phyloP scores from a whole-genome alignment of 35 echinoderm and acorn worm genomes.

The Apostichopus californicus region DNA sequence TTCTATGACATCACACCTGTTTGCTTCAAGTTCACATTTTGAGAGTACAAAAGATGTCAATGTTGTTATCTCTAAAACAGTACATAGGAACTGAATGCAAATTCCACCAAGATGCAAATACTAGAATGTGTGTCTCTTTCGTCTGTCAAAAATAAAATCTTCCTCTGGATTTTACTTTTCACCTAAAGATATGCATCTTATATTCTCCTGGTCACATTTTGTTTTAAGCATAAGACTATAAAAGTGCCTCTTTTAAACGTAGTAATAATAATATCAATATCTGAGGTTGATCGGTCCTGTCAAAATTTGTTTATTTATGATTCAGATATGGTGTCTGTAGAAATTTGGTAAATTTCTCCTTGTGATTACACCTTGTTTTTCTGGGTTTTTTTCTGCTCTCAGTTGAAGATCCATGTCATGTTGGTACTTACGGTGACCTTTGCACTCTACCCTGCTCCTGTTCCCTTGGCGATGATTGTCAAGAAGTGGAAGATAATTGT shows the following conservation, averaged over 20 bases:
- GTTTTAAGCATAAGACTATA: background rate
- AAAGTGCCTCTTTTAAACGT: background rate
- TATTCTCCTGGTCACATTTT: too few relatives aligned
- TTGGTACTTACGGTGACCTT: conserved; percentile 27
- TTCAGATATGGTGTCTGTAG: background rate
- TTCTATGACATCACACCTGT: too few relatives aligned
- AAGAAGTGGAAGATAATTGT: conserved; percentile 23
- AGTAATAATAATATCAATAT: background rate
- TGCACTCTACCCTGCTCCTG: background rate
- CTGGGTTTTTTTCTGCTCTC: background rate
- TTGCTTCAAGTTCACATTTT: too few relatives aligned
- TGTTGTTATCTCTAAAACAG: too few relatives aligned
- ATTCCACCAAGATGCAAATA: too few relatives aligned
- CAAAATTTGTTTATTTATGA: background rate
- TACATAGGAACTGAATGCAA: too few relatives aligned
- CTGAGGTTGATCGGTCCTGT: background rate
- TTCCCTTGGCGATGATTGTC: background rate
- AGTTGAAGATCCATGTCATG: background rate
- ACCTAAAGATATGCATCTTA: too few relatives aligned
- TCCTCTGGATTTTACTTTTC: too few relatives aligned
- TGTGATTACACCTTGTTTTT: background rate
- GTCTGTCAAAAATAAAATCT: too few relatives aligned
- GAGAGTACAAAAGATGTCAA: too few relatives aligned
- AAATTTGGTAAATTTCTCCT: background rate
- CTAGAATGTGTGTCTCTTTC: too few relatives aligned